Evolutionary conservation across 2,113 vertebrate species (phyloP).

Genomic region (Gambusia affinis): DNA sequence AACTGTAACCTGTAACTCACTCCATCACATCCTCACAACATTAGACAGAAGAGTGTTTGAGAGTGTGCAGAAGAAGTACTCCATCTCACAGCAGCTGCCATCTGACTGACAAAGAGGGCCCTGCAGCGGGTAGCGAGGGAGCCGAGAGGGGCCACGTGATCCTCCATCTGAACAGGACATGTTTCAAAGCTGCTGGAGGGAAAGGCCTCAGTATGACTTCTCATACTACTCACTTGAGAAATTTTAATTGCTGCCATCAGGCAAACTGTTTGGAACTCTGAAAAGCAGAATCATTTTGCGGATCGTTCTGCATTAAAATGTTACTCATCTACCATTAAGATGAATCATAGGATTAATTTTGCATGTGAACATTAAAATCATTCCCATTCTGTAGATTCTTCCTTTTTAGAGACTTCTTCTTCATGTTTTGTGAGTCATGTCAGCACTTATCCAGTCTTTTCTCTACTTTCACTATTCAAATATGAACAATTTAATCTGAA

Average conservation of each 20-base stretch:
- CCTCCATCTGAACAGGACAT: background rate
- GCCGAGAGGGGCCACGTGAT: background rate
- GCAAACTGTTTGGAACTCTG: no score
- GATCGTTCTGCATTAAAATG: no score
- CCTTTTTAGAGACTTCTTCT: no score
- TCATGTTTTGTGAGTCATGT: no score
- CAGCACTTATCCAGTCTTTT: background rate
- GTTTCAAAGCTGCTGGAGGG: background rate
- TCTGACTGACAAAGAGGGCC: background rate
- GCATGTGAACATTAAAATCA: no score
- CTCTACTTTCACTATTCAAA: background rate
- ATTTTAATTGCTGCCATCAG: no score
- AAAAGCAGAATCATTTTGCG: no score
- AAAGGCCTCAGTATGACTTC: background rate
- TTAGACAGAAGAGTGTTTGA: background rate
- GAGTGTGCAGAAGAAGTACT: background rate
- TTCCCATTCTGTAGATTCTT: no score
- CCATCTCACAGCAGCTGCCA: background rate
- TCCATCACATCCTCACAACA: background rate
- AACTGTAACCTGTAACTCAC: no score
- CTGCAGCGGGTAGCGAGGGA: background rate
- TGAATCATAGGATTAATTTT: no score
- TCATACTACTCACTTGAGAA: no score
- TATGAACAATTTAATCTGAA: background rate
- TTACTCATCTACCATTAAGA: no score